Percentiles rank a stretch among this genome's conserved stretches.
phyloP scores from a whole-genome alignment of 64 coral and sea anemone species.

The Exaiptasia diaphana region DNA sequence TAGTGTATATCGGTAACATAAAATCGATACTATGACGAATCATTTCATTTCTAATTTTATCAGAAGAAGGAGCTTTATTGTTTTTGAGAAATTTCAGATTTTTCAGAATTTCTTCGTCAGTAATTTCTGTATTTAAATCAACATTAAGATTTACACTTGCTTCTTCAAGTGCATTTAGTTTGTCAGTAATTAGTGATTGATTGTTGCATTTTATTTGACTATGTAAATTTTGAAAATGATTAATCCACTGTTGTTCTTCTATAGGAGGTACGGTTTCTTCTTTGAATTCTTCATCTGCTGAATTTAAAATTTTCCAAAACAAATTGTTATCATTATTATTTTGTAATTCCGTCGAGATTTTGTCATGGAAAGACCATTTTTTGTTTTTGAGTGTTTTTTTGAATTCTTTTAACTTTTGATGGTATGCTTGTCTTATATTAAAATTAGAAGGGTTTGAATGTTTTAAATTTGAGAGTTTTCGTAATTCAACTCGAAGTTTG shows the following conservation, averaged over 20 bases:
- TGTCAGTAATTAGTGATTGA: background rate
- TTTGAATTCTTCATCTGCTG: slow-evolving; percentile 25
- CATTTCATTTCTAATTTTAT: slow-evolving; percentile 28
- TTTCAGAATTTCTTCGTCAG: background rate
- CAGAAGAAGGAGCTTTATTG: slow-evolving; percentile 10
- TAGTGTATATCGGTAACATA: background rate
- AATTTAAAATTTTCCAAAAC: slow-evolving; percentile 33
- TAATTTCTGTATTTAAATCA: slow-evolving; percentile 5
- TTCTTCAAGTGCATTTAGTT: background rate
- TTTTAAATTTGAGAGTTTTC: slow-evolving; percentile 35
- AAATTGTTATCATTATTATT: background rate
- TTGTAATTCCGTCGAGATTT: too few species aligned
- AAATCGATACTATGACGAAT: background rate
- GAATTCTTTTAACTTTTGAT: slow-evolving; percentile 17
- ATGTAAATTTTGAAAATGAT: slow-evolving; percentile 22
- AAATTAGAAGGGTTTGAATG: slow-evolving; percentile 16
- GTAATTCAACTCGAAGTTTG: background rate
- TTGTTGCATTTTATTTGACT: background rate
- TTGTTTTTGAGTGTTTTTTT: background rate
- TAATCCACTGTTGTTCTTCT: slow-evolving; percentile 30
- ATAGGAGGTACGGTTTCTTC: slow-evolving; percentile 28
- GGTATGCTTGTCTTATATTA: slow-evolving; percentile 21
- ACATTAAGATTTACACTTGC: background rate
- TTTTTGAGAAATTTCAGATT: too few species aligned
- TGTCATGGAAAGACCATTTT: too few species aligned